phyloP scores from a whole-genome alignment of 2,797 vertebrate genomes.

The Galagoides demidoff region DNA sequence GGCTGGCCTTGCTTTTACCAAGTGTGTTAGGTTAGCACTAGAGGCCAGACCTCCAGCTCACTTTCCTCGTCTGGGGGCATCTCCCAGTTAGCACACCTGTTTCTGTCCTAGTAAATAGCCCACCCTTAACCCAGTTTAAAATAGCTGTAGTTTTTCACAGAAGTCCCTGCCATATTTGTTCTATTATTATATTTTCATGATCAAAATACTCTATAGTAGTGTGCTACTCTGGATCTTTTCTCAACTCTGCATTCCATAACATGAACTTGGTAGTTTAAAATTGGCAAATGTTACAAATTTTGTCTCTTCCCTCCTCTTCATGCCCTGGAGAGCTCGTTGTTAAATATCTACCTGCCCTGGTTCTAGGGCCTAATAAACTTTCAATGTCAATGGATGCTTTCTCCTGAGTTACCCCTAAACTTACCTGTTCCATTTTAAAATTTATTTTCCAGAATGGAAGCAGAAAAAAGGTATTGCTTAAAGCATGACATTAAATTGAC shows the following conservation, averaged over 20 bases:
- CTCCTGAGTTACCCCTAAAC: not conserved
- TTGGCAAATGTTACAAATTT: not conserved
- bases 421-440: not conserved
- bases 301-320: not conserved
- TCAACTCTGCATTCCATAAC: not conserved
- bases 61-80: too few relatives aligned
- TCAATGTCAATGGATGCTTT: not conserved
- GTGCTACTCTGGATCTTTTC: not conserved
- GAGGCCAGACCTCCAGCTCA: too few relatives aligned
- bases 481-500: not conserved
- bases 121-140: too few relatives aligned
- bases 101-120: too few relatives aligned
- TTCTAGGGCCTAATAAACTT: not conserved
- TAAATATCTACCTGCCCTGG: not conserved
- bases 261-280: not conserved
- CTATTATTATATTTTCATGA: not conserved
- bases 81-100: too few relatives aligned
- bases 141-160: too few relatives aligned
- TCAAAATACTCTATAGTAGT: not conserved
- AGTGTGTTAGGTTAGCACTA: too few relatives aligned
- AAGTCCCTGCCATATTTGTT: too few relatives aligned
- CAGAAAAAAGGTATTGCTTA: not conserved
- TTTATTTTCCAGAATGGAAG: not conserved
- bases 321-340: not conserved
- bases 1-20: too few relatives aligned